phyloP scores from a whole-genome alignment of 2,113 vertebrate species.

The Paedocypris sp. region DNA sequence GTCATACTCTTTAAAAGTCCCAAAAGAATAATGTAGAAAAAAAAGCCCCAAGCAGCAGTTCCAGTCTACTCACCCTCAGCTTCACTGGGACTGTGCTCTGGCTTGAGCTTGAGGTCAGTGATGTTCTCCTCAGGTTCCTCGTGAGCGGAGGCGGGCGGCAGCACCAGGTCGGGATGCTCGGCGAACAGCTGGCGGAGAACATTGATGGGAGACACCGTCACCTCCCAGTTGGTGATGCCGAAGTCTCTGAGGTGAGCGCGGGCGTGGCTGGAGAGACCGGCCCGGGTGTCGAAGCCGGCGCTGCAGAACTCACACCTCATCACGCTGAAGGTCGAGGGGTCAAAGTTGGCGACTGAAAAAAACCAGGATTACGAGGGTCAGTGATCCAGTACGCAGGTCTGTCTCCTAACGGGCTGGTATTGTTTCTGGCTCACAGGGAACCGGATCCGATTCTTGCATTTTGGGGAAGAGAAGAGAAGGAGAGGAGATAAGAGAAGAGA shows the following conservation, averaged over 20 bases:
- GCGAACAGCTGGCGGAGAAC: slow-evolving; percentile 84
- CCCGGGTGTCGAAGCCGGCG: slow-evolving; percentile 86
- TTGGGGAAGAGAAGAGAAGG: no score
- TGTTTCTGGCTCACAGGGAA: no score
- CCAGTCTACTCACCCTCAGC: slow-evolving; percentile 42
- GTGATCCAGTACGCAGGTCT: no score
- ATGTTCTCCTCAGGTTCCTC: slow-evolving; percentile 29
- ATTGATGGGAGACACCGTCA: slow-evolving; percentile 87
- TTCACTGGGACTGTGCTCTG: slow-evolving; percentile 28
- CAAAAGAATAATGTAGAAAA: no score
- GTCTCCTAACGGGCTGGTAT: no score
- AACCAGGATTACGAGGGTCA: no score
- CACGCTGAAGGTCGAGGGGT: slow-evolving; percentile 88
- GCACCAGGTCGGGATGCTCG: slow-evolving; percentile 71
- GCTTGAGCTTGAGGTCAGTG: slow-evolving; percentile 21
- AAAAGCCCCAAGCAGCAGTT: not conserved
- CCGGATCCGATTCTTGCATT: no score
- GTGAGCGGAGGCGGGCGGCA: slow-evolving; percentile 56
- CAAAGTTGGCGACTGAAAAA: slow-evolving; percentile 81
- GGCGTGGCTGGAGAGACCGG: slow-evolving; percentile 89
- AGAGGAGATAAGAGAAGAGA: no score
- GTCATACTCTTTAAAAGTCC: not conserved
- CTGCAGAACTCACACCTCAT: slow-evolving; percentile 98
- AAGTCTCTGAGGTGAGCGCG: slow-evolving; percentile 89
- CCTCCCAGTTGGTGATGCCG: slow-evolving; percentile 94